Conservation (phyloP, 2,113 vertebrate species). For the Stigmatopora nigra region DNA sequence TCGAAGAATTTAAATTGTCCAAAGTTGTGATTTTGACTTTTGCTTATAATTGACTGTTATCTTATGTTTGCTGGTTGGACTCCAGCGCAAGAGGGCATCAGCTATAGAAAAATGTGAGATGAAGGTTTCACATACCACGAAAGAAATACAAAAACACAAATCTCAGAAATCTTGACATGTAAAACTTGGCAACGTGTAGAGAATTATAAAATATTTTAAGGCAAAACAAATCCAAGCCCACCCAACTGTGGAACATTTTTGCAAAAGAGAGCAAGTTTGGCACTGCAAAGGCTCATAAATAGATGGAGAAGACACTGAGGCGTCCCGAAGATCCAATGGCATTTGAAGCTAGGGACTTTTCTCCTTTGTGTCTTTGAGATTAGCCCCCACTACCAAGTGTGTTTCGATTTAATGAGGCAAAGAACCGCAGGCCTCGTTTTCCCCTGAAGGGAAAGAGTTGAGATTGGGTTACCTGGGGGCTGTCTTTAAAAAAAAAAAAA, state of each 20-base stretch:
- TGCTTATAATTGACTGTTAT: background rate
- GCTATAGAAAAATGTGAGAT: background rate
- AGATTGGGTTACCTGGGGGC: slow-evolving; percentile 27
- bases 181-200: slow-evolving; percentile 29
- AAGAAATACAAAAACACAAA: slow-evolving; percentile 34
- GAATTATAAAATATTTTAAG: slow-evolving; percentile 49
- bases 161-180: slow-evolving; percentile 37
- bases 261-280: slow-evolving; percentile 31
- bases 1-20: background rate
- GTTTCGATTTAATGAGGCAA: slow-evolving; percentile 29
- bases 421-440: slow-evolving; percentile 33
- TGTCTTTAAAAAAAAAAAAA: slow-evolving; percentile 20
- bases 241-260: slow-evolving; percentile 65
- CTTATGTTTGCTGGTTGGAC: background rate
- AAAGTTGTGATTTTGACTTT: background rate
- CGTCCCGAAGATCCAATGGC: slow-evolving; percentile 34
- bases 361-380: slow-evolving; percentile 23
- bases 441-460: slow-evolving; percentile 16
- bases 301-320: slow-evolving; percentile 37
- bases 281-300: slow-evolving; percentile 35
- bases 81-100: background rate
- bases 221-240: slow-evolving; percentile 62
- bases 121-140: background rate
- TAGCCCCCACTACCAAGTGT: slow-evolving; percentile 5
- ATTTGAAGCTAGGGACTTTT: background rate